These are phyloP conservation scores for Saguinus midas DNA, from an alignment of 2,113 vertebrate species.

Conservation along the genomic window DNA sequence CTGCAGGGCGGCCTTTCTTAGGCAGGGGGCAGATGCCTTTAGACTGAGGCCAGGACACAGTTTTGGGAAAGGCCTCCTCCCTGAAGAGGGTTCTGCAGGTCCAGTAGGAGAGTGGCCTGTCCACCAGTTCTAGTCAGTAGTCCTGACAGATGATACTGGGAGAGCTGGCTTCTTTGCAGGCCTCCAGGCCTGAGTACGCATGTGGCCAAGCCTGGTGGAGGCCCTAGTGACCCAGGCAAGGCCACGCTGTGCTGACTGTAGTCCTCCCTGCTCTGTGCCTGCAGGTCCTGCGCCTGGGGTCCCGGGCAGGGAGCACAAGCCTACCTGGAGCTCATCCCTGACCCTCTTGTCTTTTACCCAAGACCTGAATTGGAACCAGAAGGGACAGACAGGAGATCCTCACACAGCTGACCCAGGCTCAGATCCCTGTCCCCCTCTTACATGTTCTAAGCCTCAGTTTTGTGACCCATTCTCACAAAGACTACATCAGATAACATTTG, in stretches of 20 bases:
- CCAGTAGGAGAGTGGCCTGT: no score
- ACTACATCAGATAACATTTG: not conserved
- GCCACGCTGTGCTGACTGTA: not conserved
- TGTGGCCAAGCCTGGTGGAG: no score
- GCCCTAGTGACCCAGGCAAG: not conserved
- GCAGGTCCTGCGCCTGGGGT: no score
- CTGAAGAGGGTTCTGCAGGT: not conserved
- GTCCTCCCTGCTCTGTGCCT: no score
- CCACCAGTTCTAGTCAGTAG: not conserved
- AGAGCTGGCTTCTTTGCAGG: not conserved
- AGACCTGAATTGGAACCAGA: not conserved
- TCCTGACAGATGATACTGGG: not conserved
- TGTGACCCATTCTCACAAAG: not conserved
- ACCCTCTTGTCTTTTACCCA: not conserved
- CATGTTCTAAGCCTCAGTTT: not conserved
- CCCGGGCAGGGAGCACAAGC: no score
- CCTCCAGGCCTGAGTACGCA: fast-evolving
- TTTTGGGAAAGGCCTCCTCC: not conserved
- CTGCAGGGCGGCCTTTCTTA: not conserved
- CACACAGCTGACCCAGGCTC: not conserved
- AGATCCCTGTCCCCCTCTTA: not conserved
- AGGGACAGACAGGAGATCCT: not conserved
- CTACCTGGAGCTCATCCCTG: not conserved
- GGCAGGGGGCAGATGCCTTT: not conserved
- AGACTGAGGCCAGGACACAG: not conserved